These are phyloP conservation scores for Eurytoma californica DNA, from an alignment of 2,888 invertebrate genomes.

Conservation along the genomic window DNA sequence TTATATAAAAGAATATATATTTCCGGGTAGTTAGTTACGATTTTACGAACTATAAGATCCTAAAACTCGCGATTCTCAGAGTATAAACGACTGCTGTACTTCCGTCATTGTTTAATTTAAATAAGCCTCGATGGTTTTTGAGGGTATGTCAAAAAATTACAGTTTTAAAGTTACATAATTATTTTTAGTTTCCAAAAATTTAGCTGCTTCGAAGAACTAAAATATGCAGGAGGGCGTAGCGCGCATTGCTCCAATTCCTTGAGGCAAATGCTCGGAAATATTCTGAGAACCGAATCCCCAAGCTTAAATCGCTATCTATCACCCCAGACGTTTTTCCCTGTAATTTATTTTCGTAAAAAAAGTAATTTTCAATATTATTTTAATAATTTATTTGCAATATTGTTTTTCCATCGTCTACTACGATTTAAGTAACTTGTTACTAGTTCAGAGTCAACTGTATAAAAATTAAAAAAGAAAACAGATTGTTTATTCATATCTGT, in stretches of 20 bases:
- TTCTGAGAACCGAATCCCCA: constrained; percentile 26
- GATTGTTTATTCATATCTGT: too few relatives aligned
- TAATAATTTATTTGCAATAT: background rate
- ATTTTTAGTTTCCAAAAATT: background rate
- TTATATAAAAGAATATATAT: background rate
- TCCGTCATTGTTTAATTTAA: background rate
- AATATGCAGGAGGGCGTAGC: constrained; percentile 5
- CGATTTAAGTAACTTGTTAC: too few relatives aligned
- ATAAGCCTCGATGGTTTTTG: background rate
- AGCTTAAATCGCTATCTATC: background rate
- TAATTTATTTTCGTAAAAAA: background rate
- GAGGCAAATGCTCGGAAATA: constrained; percentile 12
- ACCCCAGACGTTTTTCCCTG: constrained; percentile 1
- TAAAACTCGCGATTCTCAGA: background rate
- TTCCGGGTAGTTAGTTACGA: background rate
- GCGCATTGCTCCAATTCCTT: constrained; percentile 12
- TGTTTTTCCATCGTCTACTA: too few relatives aligned
- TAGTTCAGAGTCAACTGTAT: too few relatives aligned
- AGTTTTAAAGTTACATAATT: background rate
- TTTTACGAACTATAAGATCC: background rate
- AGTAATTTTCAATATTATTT: background rate
- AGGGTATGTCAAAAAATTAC: background rate
- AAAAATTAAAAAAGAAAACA: too few relatives aligned
- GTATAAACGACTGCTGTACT: background rate
- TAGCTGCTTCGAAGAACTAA: background rate